Percentiles rank a stretch among this genome's conserved stretches.
phyloP scores from a whole-genome alignment of 2,113 vertebrate genomes.

The Emydocephalus ijimae region DNA sequence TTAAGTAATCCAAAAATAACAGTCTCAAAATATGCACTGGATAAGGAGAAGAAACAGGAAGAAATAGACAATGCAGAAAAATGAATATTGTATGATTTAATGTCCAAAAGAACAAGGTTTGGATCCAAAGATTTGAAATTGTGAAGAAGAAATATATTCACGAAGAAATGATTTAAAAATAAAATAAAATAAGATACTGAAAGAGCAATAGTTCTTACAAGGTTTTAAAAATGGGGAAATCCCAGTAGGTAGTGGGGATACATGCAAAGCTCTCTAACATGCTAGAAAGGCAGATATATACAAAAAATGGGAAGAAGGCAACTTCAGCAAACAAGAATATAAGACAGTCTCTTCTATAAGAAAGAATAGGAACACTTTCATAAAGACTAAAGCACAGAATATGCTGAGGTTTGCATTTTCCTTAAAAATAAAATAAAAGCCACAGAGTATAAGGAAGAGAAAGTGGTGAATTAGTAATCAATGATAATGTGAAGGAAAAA shows the following conservation, averaged over 20 bases:
- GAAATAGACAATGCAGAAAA: neutral
- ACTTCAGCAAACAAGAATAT: neutral
- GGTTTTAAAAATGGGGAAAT: neutral
- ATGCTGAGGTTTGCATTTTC: neutral
- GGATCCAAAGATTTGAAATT: neutral
- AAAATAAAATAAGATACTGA: neutral
- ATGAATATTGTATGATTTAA: neutral
- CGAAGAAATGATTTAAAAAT: neutral
- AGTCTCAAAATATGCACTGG: neutral
- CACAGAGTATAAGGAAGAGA: neutral
- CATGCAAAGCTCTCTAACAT: neutral
- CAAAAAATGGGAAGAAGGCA: neutral
- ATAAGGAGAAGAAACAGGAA: neutral
- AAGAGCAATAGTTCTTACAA: neutral
- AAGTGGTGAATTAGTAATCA: neutral
- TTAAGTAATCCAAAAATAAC: neutral
- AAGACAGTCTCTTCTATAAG: neutral
- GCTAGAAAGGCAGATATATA: neutral
- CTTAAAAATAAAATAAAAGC: neutral
- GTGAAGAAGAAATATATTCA: neutral
- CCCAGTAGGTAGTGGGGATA: neutral
- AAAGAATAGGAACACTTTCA: neutral
- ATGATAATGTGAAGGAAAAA: neutral
- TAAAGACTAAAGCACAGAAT: neutral
- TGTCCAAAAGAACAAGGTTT: neutral